Evolutionary conservation across 2,888 invertebrate genomes (phyloP).

Genomic region (Argyresthia albistria): DNA sequence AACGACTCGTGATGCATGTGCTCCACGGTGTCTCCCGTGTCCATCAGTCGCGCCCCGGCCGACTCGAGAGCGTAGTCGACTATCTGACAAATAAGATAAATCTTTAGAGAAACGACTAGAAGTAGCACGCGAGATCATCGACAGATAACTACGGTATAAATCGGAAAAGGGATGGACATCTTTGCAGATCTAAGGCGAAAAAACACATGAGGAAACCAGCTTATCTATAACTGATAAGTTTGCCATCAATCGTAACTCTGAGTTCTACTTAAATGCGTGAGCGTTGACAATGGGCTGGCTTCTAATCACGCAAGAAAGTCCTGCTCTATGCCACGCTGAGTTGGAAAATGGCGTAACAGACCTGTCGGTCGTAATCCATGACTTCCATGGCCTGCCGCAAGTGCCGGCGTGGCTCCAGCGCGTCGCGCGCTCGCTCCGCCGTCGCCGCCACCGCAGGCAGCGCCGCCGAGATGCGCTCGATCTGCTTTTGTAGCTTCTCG

Average conservation of each 20-base stretch:
- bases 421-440: constrained; percentile 41
- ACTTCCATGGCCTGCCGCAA: constrained; percentile 24
- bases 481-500: constrained; percentile 42
- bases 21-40: constrained; percentile 50
- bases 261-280: too few relatives aligned
- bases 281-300: too few relatives aligned
- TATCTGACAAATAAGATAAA: constrained; percentile 23
- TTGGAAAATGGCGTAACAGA: constrained; percentile 13
- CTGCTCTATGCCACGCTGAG: too few relatives aligned
- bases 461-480: constrained; percentile 42
- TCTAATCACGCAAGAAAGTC: too few relatives aligned
- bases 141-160: too few relatives aligned
- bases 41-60: constrained; percentile 67
- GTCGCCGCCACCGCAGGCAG: constrained; percentile 45
- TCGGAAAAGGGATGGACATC: too few relatives aligned
- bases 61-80: constrained; percentile 83
- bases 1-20: constrained; percentile 45
- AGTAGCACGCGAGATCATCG: too few relatives aligned
- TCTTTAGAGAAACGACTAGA: not conserved
- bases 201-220: too few relatives aligned
- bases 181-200: too few relatives aligned
- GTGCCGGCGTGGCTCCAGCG: constrained; percentile 30
- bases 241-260: too few relatives aligned
- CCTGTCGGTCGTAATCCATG: constrained; percentile 50
- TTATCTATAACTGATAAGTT: too few relatives aligned